Percentiles rank a stretch among this genome's conserved stretches.
Evolutionary conservation across 1,140 invertebrate species (phyloP).

Genomic region (Drosophila ohnishii): DNA sequence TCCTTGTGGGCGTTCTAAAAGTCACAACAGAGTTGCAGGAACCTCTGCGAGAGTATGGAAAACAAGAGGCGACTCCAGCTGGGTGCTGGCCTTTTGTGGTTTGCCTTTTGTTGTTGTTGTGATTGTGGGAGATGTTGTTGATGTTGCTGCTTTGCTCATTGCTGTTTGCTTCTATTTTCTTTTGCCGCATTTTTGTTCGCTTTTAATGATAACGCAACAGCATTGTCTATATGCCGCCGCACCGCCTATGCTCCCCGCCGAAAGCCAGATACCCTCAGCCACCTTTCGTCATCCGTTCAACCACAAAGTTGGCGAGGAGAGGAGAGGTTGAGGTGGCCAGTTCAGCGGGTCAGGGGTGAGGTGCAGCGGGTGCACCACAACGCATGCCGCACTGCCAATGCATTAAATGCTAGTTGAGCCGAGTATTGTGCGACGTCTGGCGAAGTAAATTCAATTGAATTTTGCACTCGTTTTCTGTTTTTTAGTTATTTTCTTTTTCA

Average conservation of each 20-base stretch:
- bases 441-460: slow-evolving; percentile 79
- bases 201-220: slow-evolving; percentile 76
- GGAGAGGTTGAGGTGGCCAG: slow-evolving; percentile 9
- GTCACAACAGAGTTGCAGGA: slow-evolving; percentile 11
- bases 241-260: slow-evolving; percentile 1
- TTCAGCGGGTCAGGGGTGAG: slow-evolving; percentile 19
- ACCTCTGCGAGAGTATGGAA: slow-evolving; percentile 28
- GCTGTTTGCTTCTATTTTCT: slow-evolving; percentile 69
- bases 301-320: slow-evolving; percentile 18
- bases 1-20: slow-evolving; percentile 6
- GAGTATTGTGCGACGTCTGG: slow-evolving; percentile 57
- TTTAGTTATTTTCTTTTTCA: slow-evolving; percentile 37
- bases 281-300: slow-evolving; percentile 51
- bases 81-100: slow-evolving; percentile 74
- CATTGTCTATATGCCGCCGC: slow-evolving; percentile 53
- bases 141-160: slow-evolving; percentile 26
- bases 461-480: slow-evolving; percentile 68
- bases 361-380: slow-evolving; percentile 8
- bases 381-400: slow-evolving; percentile 54
- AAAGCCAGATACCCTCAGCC: slow-evolving; percentile 30
- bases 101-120: slow-evolving; percentile 59
- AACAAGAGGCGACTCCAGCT: slow-evolving; percentile 62
- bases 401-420: slow-evolving; percentile 66
- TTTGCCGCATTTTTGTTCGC: slow-evolving; percentile 71
- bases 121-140: slow-evolving; percentile 19